Conservation (phyloP, 2,888 invertebrate genomes). For the Heteromurus nitidus region DNA sequence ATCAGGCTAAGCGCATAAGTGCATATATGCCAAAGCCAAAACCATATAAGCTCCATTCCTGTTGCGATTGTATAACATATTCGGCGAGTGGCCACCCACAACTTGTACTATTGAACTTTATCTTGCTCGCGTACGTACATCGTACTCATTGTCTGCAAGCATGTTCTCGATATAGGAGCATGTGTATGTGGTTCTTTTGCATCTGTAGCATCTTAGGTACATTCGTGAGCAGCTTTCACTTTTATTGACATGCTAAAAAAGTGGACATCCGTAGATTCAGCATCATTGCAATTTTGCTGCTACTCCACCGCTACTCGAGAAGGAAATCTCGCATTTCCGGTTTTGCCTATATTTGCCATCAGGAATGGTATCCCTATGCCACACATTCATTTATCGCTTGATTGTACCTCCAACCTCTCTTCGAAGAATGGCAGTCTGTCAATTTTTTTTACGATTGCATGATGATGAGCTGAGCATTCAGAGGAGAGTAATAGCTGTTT, state of each 20-base stretch:
- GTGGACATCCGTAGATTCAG: neutral
- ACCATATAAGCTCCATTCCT: no score
- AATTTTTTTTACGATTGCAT: neutral
- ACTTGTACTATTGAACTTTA: neutral
- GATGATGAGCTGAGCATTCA: neutral
- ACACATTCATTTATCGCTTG: neutral
- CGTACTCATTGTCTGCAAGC: neutral
- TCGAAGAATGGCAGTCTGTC: neutral
- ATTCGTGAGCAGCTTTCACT: conserved; percentile 7
- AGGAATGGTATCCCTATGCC: neutral
- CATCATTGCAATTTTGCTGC: neutral
- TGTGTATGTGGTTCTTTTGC: neutral
- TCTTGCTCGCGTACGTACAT: neutral
- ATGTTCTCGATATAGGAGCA: no score
- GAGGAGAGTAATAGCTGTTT: neutral
- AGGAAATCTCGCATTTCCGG: conserved; percentile 25
- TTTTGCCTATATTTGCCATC: no score
- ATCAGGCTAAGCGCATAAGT: neutral
- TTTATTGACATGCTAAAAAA: conserved; percentile 6
- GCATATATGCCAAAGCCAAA: no score
- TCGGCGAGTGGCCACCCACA: neutral
- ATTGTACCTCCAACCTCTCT: neutral
- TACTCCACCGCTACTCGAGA: neutral
- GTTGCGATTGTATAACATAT: neutral
- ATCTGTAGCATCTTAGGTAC: neutral